These are phyloP conservation scores for Epiblema foenella DNA, from an alignment of 2,888 invertebrate genomes.

Conservation along the genomic window DNA sequence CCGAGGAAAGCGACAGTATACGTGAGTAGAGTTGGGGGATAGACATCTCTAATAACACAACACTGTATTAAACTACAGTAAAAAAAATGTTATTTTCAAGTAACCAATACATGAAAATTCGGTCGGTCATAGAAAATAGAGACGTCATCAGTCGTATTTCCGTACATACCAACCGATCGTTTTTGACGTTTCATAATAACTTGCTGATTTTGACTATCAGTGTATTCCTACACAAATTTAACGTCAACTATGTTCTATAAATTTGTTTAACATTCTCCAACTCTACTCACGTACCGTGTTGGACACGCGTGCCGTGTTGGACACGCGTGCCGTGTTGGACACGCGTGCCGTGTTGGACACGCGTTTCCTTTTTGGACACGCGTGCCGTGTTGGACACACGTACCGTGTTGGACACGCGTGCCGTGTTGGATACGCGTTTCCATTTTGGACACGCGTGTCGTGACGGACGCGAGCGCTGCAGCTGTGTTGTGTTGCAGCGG, in stretches of 20 bases:
- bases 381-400: no score
- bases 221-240: no score
- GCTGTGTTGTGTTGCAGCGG: constrained; percentile 71
- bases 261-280: background rate
- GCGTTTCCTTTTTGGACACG: background rate
- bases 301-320: background rate
- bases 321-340: background rate
- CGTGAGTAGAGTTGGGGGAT: background rate
- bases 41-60: no score
- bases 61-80: no score
- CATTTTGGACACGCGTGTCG: background rate
- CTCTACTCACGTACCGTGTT: background rate
- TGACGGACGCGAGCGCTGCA: constrained; percentile 45
- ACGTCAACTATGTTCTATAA: background rate
- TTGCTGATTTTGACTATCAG: no score
- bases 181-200: no score
- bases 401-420: background rate
- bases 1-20: no score
- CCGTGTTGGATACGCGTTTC: background rate
- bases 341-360: background rate
- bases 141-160: no score
- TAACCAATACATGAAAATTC: no score
- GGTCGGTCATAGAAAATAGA: no score
- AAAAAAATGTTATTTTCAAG: no score
- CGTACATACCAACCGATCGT: no score